Percentiles rank a stretch among this genome's conserved stretches.
Conservation (phyloP, 2,888 invertebrate species). For the Synanthedon myopaeformis region DNA sequence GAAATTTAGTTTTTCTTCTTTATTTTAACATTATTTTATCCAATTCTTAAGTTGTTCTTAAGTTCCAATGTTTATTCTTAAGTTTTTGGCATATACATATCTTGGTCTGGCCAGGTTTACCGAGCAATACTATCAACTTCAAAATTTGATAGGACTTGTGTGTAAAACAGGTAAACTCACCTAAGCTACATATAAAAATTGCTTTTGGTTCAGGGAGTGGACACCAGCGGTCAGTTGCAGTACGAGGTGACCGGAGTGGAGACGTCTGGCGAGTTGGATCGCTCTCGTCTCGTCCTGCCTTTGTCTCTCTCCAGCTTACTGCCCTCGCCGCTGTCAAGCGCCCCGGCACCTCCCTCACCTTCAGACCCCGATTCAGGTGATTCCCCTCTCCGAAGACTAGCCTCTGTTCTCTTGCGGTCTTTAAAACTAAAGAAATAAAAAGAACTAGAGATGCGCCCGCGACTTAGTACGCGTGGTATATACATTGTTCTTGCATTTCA, state of each 20-base stretch:
- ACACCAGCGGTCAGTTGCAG: conserved; percentile 70
- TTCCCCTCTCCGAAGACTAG: not conserved
- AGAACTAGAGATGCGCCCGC: not conserved
- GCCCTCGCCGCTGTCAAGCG: conserved; percentile 78
- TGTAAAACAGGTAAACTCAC: not conserved
- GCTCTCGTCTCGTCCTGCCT: conserved; percentile 78
- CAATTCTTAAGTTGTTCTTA: no score
- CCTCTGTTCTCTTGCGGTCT: no score
- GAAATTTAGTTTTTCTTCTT: no score
- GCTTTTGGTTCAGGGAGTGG: conserved; percentile 69
- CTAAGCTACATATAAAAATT: conserved; percentile 1
- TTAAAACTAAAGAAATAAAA: no score
- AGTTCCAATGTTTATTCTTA: no score
- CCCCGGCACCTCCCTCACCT: conserved; percentile 81
- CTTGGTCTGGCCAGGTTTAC: no score
- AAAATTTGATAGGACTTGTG: no score
- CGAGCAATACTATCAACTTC: no score
- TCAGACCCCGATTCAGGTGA: conserved; percentile 80
- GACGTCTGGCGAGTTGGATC: conserved; percentile 82
- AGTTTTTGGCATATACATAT: no score
- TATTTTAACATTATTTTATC: no score
- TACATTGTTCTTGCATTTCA: no score
- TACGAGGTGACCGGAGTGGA: conserved; percentile 84
- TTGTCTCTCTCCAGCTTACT: conserved; percentile 79
- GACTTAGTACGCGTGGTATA: not conserved